A percentile compares a stretch with the other conserved stretches of the same genome.
Conservation (phyloP, 2,888 invertebrate species). For the Gonocerus acuteangulatus region DNA sequence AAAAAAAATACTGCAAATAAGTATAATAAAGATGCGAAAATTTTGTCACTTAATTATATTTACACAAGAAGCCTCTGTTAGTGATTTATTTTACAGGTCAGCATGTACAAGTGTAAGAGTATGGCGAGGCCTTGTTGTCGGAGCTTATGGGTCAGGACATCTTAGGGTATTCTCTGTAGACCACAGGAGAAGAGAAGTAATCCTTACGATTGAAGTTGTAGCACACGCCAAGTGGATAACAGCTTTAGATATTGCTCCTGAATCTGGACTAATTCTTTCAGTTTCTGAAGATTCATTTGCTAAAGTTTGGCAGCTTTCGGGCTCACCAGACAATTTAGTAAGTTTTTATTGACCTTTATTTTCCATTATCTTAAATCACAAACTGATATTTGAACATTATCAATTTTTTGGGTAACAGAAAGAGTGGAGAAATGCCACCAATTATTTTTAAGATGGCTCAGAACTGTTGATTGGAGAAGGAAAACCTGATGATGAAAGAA, state of each 20-base stretch:
- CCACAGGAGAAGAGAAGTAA: conserved; percentile 27
- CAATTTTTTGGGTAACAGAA: too few relatives aligned
- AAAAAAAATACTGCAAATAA: too few relatives aligned
- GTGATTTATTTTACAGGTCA: conserved; percentile 33
- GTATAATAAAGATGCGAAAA: too few relatives aligned
- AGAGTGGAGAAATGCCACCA: too few relatives aligned
- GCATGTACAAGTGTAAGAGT: conserved; percentile 38
- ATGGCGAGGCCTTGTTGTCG: conserved; percentile 38
- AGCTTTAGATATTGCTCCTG: conserved; percentile 39
- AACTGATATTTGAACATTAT: too few relatives aligned
- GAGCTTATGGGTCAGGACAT: conserved; percentile 41
- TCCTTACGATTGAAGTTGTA: conserved; percentile 38
- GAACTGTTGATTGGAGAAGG: too few relatives aligned
- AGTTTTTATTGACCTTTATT: conserved; percentile 1
- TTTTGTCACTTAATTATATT: too few relatives aligned
- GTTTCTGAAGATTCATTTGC: conserved; percentile 41
- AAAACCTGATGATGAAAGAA: too few relatives aligned
- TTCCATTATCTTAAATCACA: too few relatives aligned
- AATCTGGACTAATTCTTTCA: conserved; percentile 37
- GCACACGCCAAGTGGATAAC: conserved; percentile 41
- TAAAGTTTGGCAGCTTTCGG: conserved; percentile 40
- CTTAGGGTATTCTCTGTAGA: conserved; percentile 38
- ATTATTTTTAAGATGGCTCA: too few relatives aligned
- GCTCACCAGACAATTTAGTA: conserved; percentile 33
- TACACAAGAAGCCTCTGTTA: too few relatives aligned